Evolutionary conservation across 2,113 vertebrate genomes (phyloP), one percentile per base, ranked within the genome.

Genomic region (Galbula dea): DNA sequence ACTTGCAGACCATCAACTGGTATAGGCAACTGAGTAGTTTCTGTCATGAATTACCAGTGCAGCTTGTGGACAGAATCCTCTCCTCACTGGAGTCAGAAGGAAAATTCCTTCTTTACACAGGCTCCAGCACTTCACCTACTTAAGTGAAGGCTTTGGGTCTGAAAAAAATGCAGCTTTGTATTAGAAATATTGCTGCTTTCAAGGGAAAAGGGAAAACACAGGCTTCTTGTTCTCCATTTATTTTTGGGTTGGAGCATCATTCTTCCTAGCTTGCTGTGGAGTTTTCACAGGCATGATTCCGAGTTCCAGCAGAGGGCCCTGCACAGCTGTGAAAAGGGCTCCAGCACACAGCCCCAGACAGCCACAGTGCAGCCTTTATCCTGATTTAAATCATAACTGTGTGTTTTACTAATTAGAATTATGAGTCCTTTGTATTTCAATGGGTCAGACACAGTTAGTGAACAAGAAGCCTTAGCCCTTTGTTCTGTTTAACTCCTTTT

Each of bases 241-340:
- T 55, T 87, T 88, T 72, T 5, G 32, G 12, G 27, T 3, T 14
- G 12, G 32, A 65, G 30, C 6, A 4, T 20, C 5, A 0, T 61
- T 55, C 15, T 41, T 43, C 21, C 15, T 11, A 15, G 16, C 2
- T 15, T 2, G 61, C 37, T 52, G 23, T 14, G 2, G 2, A 41
- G 46, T 61, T 62, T 30, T 36, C 8, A 5, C 1, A 48, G 72
- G 29, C 76, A 54, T 59, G 57, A 62, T 78, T 71, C 48, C 19
- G 71, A 16, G 37, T 37, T 88, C 97, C 98, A 98, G 96, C 96
- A 96, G 98, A 96, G 97, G 98, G 97, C 98, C 95, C 98, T 98
- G 94, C 96, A 97, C 94, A 92, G 97, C 97, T 92, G 87, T 96
- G 91, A 94, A 98, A 69, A 36, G 12, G 11, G 32, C 23, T 62